Base-by-base conservation (phyloP, 2,113 vertebrate genomes). In the Willisornis vidua region DNA sequence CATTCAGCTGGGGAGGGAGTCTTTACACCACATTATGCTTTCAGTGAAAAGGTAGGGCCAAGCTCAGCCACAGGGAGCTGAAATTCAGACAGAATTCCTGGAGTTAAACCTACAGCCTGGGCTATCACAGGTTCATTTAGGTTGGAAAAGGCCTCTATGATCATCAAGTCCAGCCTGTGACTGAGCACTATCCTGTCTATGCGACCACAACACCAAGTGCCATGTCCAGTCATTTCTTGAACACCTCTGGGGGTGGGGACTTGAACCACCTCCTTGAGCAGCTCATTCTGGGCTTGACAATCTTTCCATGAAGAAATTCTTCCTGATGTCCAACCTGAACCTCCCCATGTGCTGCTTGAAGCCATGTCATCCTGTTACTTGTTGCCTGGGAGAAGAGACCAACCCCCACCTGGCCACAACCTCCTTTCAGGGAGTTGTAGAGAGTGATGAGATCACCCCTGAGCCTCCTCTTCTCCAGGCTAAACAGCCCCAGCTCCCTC, bases 41-140 rank as follows among this genome's bases (percentile, higher is more conserved):
- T 46, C 29, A 41, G 7, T 61, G 82, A 37, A 71, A 79, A 43
- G 5, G 51, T 48, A 68, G 23, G 61, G 68, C 35, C 15, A 35
- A 62, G 19, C 4, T 73, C 31, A 73, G 55, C 12, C 29, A 79
- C 17, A 83, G 19, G 14, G 25, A 87, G 26, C 14, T 62, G 71
- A 49, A 73, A 48, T 48, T 74, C 10, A 41, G 63, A 39, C 8
- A 80, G 62, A 70, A 85, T 35, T 70, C 29, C 31, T 57, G 55
- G 45, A 75, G 67, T 35, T 0, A 85, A 79, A 31, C 73, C 61
- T 46, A 46, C 1, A 5, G 20, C 11, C 25, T 80, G 14, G 63
- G 16, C 43, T 41, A n/a, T 39, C n/a, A 41, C 16, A 7, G 29
- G 54, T 31, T 54, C 0, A 0, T 68, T 75, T 19, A 41, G 9